Conservation (phyloP, 2,113 vertebrate genomes). For the Tychaedon coryphoeus region DNA sequence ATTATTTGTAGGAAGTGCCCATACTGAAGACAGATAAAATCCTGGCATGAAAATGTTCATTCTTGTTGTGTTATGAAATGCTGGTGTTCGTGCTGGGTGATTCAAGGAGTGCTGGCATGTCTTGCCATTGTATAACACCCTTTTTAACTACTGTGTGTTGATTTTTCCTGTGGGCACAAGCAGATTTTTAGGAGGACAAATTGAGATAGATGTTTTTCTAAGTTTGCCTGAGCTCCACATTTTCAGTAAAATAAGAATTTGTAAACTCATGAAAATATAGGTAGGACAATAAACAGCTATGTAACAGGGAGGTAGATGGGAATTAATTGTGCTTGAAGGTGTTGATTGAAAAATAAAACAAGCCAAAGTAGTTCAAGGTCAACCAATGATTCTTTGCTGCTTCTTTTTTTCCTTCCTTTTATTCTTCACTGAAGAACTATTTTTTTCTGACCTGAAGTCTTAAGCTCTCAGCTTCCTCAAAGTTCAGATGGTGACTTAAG, state of each 20-base stretch:
- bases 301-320: neutral
- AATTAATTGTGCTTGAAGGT: neutral
- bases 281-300: neutral
- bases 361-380: neutral
- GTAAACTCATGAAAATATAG: neutral
- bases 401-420: neutral
- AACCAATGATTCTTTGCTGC: neutral
- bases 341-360: neutral
- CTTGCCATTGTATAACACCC: fast-evolving
- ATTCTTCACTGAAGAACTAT: neutral
- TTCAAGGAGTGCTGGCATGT: neutral
- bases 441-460: neutral
- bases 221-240: neutral
- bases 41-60: neutral
- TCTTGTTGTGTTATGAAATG: neutral
- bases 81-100: neutral
- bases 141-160: neutral
- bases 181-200: neutral
- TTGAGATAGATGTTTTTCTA: neutral
- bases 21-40: neutral
- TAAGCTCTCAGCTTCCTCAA: neutral
- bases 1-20: neutral
- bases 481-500: neutral
- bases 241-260: neutral
- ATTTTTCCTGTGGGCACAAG: neutral